Evolutionary conservation across 2,888 invertebrate genomes (phyloP).

Genomic region (Dendrolimus houi): DNA sequence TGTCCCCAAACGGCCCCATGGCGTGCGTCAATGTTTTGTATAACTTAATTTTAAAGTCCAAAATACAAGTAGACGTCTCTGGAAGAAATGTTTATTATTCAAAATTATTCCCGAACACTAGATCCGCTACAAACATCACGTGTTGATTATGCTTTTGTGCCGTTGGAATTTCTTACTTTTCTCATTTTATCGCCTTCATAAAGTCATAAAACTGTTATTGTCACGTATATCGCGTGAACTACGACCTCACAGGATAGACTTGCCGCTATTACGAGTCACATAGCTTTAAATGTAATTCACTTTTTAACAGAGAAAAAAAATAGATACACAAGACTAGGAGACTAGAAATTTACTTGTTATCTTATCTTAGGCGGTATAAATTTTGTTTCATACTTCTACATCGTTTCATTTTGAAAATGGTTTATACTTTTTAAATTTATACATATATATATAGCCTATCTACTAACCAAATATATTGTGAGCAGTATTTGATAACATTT

Average conservation of each 20-base stretch:
- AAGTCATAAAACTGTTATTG: conserved; percentile 38
- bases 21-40: background rate
- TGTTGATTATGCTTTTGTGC: background rate
- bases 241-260: conserved; percentile 23
- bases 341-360: background rate
- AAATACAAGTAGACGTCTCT: background rate
- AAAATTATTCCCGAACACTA: background rate
- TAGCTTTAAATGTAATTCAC: background rate
- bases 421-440: too few species aligned
- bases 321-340: background rate
- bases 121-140: background rate
- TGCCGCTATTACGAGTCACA: conserved; percentile 7
- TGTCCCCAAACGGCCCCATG: background rate
- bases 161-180: conserved; percentile 18
- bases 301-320: background rate
- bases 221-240: conserved; percentile 39
- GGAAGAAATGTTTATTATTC: background rate
- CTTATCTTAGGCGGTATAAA: background rate
- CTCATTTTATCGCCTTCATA: conserved; percentile 24
- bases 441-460: too few species aligned
- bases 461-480: too few species aligned
- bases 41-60: background rate
- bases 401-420: too few species aligned
- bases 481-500: too few species aligned
- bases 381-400: background rate